Conservation (phyloP, 2,888 invertebrate genomes). For the Abrostola triplasia region DNA sequence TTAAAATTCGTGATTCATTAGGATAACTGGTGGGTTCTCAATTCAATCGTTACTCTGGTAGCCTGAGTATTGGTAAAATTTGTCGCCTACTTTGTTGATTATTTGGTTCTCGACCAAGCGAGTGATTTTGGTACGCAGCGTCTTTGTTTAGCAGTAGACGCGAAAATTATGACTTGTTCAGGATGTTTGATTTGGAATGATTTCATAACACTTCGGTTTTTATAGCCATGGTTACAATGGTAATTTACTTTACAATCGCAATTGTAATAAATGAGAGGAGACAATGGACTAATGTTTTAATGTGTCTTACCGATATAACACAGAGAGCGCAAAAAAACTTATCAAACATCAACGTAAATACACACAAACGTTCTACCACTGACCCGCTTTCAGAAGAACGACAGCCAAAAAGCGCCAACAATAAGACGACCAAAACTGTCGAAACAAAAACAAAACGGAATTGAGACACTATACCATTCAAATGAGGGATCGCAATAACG, state of each 20-base stretch:
- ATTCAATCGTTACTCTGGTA: too few species aligned
- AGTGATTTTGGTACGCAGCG: not conserved
- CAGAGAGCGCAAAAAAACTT: not conserved
- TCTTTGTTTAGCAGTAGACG: too few species aligned
- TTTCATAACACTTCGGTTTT: too few species aligned
- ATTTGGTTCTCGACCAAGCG: not conserved
- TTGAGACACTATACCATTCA: conserved; percentile 81
- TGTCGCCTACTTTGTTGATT: not conserved
- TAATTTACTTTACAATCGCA: too few species aligned
- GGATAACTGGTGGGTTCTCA: too few species aligned
- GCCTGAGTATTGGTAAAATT: too few species aligned
- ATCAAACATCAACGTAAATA: not conserved
- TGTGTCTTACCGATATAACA: not conserved
- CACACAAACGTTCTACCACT: conserved; percentile 15
- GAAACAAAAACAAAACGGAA: conserved; percentile 66
- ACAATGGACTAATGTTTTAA: too few species aligned
- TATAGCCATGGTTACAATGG: too few species aligned
- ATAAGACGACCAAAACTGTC: conserved; percentile 44
- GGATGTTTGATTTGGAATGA: too few species aligned
- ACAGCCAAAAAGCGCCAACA: conserved; percentile 26
- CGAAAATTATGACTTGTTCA: too few species aligned
- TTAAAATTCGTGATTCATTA: too few species aligned
- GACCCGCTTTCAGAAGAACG: conserved; percentile 32
- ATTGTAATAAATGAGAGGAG: too few species aligned
- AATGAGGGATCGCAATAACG: conserved; percentile 80